Evolutionary conservation across 1,140 invertebrate species (phyloP).

Genomic region (Cylas formicarius): DNA sequence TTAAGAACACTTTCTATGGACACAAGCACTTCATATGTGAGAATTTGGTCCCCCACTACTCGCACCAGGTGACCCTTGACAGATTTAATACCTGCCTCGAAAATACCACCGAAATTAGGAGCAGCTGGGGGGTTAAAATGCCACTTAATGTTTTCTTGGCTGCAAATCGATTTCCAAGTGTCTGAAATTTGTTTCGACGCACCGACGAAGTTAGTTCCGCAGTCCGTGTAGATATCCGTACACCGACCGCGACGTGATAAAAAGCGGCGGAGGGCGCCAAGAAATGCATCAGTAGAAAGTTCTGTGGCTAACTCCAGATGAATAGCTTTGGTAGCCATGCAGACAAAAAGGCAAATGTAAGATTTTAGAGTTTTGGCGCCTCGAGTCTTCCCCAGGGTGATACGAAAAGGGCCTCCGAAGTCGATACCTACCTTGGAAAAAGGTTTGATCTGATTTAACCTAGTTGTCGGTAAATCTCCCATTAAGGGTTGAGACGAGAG

Average conservation of each 20-base stretch:
- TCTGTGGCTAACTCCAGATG: slow-evolving; percentile 10
- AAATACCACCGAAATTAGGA: no score
- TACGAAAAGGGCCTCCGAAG: slow-evolving; percentile 10
- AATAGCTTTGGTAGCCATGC: slow-evolving; percentile 6
- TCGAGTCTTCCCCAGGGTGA: background rate
- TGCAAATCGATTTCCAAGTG: no score
- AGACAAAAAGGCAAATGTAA: background rate
- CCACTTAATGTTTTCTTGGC: no score
- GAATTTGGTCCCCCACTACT: no score
- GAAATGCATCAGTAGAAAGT: slow-evolving; percentile 7
- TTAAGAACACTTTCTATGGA: no score
- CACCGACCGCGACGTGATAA: slow-evolving; percentile 28
- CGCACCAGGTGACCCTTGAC: no score
- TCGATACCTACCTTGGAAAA: slow-evolving; percentile 6
- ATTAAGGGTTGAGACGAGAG: slow-evolving; percentile 3
- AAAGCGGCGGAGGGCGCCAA: slow-evolving; percentile 32
- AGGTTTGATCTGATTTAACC: slow-evolving; percentile 2
- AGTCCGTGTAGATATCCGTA: slow-evolving; percentile 25
- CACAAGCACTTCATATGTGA: no score
- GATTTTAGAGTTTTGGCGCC: background rate
- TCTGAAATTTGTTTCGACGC: no score
- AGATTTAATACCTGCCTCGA: no score
- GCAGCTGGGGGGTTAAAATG: no score
- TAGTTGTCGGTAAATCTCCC: slow-evolving; percentile 6
- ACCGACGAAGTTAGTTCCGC: slow-evolving; percentile 14